phyloP scores from a whole-genome alignment of 2,113 vertebrate species.

The Notarius lentiginosus region DNA sequence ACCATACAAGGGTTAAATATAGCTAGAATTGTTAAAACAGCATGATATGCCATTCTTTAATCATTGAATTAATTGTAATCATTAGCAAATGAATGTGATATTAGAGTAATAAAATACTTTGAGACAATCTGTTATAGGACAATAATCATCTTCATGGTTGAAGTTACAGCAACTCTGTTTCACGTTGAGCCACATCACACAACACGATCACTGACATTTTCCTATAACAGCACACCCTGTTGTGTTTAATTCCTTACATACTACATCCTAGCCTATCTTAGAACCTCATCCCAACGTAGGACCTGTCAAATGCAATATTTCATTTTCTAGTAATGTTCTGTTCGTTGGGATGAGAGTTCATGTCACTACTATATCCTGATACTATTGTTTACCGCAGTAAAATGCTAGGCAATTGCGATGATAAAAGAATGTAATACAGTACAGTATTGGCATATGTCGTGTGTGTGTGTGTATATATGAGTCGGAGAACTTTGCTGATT shows the following conservation, averaged over 20 bases:
- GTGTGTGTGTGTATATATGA: neutral
- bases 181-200: neutral
- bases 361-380: neutral
- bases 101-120: neutral
- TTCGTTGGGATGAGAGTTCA: neutral
- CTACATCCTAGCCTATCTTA: neutral
- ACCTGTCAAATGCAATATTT: neutral
- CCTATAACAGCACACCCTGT: neutral
- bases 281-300: too few species aligned
- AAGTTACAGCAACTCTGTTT: neutral
- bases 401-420: neutral
- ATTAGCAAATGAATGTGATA: neutral
- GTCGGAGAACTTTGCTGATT: slow-evolving; percentile 8
- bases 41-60: neutral
- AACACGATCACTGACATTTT: neutral
- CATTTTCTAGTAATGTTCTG: neutral
- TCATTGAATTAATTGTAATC: neutral
- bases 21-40: neutral
- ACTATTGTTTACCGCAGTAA: neutral
- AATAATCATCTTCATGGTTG: neutral
- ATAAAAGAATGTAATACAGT: neutral
- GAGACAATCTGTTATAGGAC: neutral
- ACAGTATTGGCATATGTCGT: neutral
- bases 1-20: neutral
- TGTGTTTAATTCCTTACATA: neutral